Conservation (phyloP, 2,113 vertebrate genomes). For the Saguinus imperator region DNA sequence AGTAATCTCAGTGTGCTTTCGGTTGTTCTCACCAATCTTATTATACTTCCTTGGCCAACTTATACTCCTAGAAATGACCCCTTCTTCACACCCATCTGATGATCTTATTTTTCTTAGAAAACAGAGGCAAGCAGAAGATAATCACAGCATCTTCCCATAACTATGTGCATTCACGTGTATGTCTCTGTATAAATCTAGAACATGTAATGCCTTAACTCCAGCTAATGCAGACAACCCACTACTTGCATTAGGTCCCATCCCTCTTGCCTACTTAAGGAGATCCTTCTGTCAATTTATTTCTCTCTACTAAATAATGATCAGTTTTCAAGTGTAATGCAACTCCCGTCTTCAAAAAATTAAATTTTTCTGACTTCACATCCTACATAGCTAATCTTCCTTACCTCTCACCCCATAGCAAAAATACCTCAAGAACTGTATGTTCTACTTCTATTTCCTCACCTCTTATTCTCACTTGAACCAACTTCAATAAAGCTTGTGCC, state of each 20-base stretch:
- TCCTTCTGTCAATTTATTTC: not conserved
- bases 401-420: not conserved
- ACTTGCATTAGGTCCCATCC: not conserved
- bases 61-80: not conserved
- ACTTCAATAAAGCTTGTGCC: not conserved
- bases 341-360: not conserved
- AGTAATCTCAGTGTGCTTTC: not conserved
- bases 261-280: not conserved
- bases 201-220: not conserved
- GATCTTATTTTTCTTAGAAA: conserved; percentile 29
- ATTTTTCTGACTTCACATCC: not conserved
- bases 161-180: not conserved
- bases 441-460: not conserved
- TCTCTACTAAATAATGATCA: not conserved
- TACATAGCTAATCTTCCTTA: not conserved
- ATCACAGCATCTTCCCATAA: not conserved
- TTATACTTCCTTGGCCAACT: not conserved
- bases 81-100: not conserved
- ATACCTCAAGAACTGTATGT: not conserved
- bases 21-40: not conserved
- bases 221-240: not conserved
- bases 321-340: not conserved
- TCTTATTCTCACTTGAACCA: not conserved
- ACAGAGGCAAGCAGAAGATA: conserved; percentile 6
- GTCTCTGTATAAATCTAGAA: not conserved